Evolutionary conservation across 2,888 invertebrate species (phyloP), one percentile per base, ranked within the genome.

Genomic region (Xestoiulus laeticollis): DNA sequence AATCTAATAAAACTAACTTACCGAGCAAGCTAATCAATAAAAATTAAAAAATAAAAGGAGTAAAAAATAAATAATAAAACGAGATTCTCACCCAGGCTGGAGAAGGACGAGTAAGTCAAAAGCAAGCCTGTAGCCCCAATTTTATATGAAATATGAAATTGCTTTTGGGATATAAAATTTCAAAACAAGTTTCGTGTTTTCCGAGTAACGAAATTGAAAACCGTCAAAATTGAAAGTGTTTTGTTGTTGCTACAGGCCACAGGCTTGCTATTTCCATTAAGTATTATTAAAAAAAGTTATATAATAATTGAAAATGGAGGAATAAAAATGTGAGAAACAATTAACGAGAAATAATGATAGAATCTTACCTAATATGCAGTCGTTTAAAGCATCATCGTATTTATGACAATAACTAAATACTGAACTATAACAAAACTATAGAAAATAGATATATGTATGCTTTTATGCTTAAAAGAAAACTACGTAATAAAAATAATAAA

Each of bases 281-380:
- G 59, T 59, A 22, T 19, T 26, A 68, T 68, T 26, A 78, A 30
- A 38, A 38, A 38, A 26, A 68, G 68, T 68, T 68, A 68, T 68
- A 78, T 30, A 78, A 78, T 30, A 48, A 48, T 14, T 48, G 8
- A 78, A 78, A 32, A 78, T 78, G 26, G 78, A 78, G 78, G 14
- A 32, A 78, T 38, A 38, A 68, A 78, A 78, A 10, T 78, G 30
- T 19, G 30, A 78, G 78, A 30, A 78, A 30, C 78, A 78, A 32
- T 78, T 78, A 78, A 68, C 68, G 68, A 68, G 22, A 68, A 68
- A 78, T 78, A 78, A 78, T 78, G 26, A 78, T 32, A 30, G 78
- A 78, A 78, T 78, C 78, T 78, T 78, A 78, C 78, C 78, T 78
- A 78, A 78, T 78, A 78, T 8, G 30, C 26, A 78, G 78, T 30